Evolutionary conservation across 2,888 invertebrate genomes (phyloP).

Genomic region (Lasioglossum lativentre): DNA sequence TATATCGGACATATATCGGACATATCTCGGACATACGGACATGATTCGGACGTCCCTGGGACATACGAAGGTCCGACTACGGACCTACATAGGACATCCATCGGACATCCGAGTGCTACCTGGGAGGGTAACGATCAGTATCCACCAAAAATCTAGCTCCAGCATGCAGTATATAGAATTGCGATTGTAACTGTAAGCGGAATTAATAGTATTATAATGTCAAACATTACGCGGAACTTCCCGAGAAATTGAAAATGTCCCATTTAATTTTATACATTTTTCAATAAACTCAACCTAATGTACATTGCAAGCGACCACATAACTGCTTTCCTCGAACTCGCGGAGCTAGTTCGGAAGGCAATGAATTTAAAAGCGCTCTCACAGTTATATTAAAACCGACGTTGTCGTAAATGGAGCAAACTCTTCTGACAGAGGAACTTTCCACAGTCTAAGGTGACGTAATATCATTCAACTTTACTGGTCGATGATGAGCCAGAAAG

Average conservation of each 20-base stretch:
- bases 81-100: too few relatives aligned
- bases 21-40: too few relatives aligned
- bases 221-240: background rate
- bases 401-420: conserved; percentile 38
- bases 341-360: conserved; percentile 20
- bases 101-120: too few relatives aligned
- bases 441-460: background rate
- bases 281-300: background rate
- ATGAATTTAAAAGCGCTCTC: conserved; percentile 44
- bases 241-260: conserved; percentile 2
- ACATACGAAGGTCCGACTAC: too few relatives aligned
- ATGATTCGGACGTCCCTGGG: too few relatives aligned
- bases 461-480: conserved; percentile 1
- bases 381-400: conserved; percentile 37
- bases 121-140: background rate
- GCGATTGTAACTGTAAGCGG: background rate
- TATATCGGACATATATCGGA: too few relatives aligned
- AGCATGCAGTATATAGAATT: background rate
- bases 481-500: background rate
- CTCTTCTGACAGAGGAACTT: conserved; percentile 27
- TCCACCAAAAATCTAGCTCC: background rate
- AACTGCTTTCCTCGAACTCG: conserved; percentile 20
- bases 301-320: conserved; percentile 18
- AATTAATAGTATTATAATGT: background rate
- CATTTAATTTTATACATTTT: conserved; percentile 12